Percentiles rank a stretch among this genome's conserved stretches.
Evolutionary conservation across 2,113 vertebrate genomes (phyloP).

Genomic region (Engraulis encrasicolus): DNA sequence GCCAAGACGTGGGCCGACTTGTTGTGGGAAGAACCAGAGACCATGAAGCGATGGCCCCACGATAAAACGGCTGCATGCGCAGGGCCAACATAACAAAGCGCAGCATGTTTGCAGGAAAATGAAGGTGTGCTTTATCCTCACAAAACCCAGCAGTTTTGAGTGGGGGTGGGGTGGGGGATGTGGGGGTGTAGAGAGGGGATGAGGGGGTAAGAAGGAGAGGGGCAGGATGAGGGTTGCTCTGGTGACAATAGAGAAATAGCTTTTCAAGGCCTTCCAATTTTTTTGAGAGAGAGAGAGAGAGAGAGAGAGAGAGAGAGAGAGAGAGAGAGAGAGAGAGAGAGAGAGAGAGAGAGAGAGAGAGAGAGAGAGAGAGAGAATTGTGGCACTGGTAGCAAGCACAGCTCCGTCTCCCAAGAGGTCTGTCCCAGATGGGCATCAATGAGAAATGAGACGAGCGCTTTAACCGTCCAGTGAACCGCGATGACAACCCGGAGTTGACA

Average conservation of each 20-base stretch:
- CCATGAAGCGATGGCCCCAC: neutral
- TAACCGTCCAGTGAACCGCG: constrained; percentile 1
- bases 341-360: neutral
- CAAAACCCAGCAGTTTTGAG: neutral
- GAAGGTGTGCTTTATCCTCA: neutral
- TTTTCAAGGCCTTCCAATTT: neutral
- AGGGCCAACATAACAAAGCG: constrained; percentile 1
- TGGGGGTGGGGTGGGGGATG: no score
- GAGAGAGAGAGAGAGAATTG: neutral
- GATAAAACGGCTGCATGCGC: neutral
- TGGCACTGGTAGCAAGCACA: neutral
- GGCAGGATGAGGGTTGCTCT: neutral
- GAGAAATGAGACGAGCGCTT: neutral
- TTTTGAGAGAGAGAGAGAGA: neutral
- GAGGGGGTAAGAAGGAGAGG: no score
- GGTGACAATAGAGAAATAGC: neutral
- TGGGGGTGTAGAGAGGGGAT: no score
- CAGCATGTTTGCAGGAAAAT: neutral
- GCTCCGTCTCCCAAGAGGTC: neutral
- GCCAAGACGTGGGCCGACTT: neutral
- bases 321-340: neutral
- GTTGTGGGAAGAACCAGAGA: constrained; percentile 1
- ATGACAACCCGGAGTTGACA: constrained; percentile 3
- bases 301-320: neutral
- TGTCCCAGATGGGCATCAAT: constrained; percentile 13